Conservation (phyloP, 2,113 vertebrate species). For the Oceanodroma tethys region DNA sequence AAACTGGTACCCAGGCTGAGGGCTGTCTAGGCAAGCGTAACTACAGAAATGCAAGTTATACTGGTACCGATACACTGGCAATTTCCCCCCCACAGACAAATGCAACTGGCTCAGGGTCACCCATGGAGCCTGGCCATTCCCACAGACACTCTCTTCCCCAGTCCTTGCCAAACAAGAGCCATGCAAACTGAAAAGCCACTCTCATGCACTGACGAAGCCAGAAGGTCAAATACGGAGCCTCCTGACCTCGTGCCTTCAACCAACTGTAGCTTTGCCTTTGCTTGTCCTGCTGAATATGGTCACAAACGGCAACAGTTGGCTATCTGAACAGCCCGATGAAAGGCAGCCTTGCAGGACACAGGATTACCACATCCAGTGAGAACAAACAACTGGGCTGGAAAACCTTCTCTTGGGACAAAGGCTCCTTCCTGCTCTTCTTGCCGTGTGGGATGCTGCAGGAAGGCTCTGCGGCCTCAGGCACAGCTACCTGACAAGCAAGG, state of each 20-base stretch:
- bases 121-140: neutral
- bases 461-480: neutral
- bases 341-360: neutral
- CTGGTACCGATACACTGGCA: rapidly evolving
- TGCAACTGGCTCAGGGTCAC: neutral
- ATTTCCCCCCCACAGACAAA: neutral
- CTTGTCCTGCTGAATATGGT: neutral
- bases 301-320: neutral
- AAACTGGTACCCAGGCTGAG: no score
- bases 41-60: neutral
- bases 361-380: neutral
- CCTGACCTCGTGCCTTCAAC: neutral
- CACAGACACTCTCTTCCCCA: neutral
- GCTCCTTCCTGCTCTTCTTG: neutral
- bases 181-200: neutral
- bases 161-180: neutral
- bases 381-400: neutral
- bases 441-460: neutral
- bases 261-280: neutral
- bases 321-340: neutral
- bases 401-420: neutral
- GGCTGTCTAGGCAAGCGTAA: rapidly evolving
- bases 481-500: neutral
- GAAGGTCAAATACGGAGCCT: neutral
- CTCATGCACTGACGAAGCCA: neutral